phyloP scores from a whole-genome alignment of 1,140 invertebrate genomes.

The Drosophila murphyi region DNA sequence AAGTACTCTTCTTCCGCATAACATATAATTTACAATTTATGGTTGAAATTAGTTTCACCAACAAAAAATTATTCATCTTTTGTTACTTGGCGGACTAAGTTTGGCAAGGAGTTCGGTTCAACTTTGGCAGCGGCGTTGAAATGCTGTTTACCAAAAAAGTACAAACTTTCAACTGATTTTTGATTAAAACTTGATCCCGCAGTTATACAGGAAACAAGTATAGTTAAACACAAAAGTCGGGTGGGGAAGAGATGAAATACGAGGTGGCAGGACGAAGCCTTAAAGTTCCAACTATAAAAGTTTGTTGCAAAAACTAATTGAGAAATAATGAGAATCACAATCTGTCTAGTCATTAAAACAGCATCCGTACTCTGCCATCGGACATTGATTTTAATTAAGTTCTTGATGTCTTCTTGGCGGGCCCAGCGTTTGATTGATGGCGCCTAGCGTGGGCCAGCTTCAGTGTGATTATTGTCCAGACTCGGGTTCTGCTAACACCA shows the following conservation, averaged over 20 bases:
- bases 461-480: background rate
- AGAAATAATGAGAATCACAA: conserved; percentile 28
- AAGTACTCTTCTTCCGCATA: conserved; percentile 15
- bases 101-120: conserved; percentile 12
- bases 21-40: conserved; percentile 56
- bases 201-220: conserved; percentile 18
- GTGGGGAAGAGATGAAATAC: conserved; percentile 29
- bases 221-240: conserved; percentile 15
- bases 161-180: conserved; percentile 66
- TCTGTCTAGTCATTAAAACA: conserved; percentile 6
- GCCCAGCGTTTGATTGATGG: conserved; percentile 32
- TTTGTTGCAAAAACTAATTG: conserved; percentile 29
- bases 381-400: conserved; percentile 44
- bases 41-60: conserved; percentile 46
- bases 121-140: conserved; percentile 25
- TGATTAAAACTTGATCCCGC: conserved; percentile 67
- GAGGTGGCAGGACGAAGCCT: conserved; percentile 33
- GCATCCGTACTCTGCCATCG: background rate
- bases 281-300: conserved; percentile 33
- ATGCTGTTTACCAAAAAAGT: conserved; percentile 52
- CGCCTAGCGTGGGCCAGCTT: conserved; percentile 2
- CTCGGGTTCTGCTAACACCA: conserved; percentile 4
- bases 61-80: conserved; percentile 4
- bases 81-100: background rate
- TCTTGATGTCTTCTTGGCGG: conserved; percentile 2